These are phyloP conservation scores for Xanthia icteritia DNA, from an alignment of 2,888 invertebrate genomes.

Conservation along the genomic window DNA sequence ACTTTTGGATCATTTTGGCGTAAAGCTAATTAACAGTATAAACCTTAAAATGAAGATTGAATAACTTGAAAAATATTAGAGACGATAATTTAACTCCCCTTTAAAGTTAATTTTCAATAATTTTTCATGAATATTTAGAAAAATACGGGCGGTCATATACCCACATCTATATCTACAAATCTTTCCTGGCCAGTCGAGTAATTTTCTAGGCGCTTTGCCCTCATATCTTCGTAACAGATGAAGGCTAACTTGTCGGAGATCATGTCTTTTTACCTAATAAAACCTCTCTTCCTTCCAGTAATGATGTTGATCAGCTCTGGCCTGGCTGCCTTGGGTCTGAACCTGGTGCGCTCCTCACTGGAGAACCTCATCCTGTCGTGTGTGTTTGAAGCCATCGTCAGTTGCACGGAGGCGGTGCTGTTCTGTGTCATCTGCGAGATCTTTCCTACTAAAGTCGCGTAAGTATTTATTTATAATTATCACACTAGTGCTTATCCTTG, in stretches of 20 bases:
- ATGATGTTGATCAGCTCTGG: conserved; percentile 90
- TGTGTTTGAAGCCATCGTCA: conserved; percentile 91
- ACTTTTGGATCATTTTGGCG: background rate
- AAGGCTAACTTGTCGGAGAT: no score
- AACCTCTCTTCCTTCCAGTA: conserved; percentile 79
- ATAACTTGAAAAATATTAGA: no score
- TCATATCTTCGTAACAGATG: background rate
- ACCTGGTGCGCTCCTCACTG: conserved; percentile 88
- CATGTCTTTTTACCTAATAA: background rate
- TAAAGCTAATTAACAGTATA: no score
- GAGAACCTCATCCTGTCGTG: conserved; percentile 90
- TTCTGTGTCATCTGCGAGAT: conserved; percentile 91
- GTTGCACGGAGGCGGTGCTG: conserved; percentile 91
- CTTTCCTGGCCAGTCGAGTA: background rate
- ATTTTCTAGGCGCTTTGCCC: background rate
- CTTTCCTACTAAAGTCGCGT: conserved; percentile 90
- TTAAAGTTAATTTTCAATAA: no score
- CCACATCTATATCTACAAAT: no score
- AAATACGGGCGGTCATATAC: no score
- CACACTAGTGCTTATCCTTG: no score
- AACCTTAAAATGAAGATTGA: no score
- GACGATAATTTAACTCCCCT: no score
- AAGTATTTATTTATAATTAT: conserved; percentile 68
- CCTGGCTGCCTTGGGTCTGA: conserved; percentile 88
- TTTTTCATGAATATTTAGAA: no score